Evolutionary conservation across 2,888 invertebrate genomes (phyloP), one percentile per base, ranked within the genome.

Genomic region (Nymphalis urticae): DNA sequence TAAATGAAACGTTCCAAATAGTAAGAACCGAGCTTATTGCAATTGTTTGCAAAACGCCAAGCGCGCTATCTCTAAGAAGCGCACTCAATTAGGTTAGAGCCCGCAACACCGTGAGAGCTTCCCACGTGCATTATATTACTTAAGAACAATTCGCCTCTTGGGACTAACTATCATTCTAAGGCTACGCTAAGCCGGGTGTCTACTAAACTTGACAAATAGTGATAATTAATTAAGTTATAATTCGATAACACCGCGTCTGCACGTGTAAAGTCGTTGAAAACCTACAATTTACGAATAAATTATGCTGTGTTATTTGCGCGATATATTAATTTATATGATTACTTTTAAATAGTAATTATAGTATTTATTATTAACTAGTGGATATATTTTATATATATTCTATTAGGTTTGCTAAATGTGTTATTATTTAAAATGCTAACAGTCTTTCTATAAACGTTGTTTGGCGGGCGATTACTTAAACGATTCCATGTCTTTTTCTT

Each of bases 61-160:
- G 66, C 63, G 65, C 51, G 54, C 66, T 71, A 71, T 71, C 71
- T 62, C 64, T 54, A 82, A 84, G 82, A 83, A 85, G 84, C 84
- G 82, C 85, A 84, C 82, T 81, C 80, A 83, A 86, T 86, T 84
- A 80, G 77, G 77, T 71, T 74, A 72, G 67, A 75, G 77, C 73
- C 74, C 72, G 79, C 82, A 82, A 83, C 80, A 75, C 75, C 88
- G 89, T 91, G 92, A 81, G 90, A 92, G 77, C 78, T 83, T 91
- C 92, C 83, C 92, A 92, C 89, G 88, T 80, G 77, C 76, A 73
- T 80, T 76, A 81, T 85, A 85, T 87, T 85, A 84, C 79, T 82
- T 89, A 84, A 84, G 86, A 82, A 87, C 85, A 79, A 82, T 85
- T 85, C 70, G 19, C 54, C 51, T 61, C 69, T 69, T 71, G 71